Base-by-base conservation (phyloP, 2,797 vertebrate genomes). In the Natrix natrix region DNA sequence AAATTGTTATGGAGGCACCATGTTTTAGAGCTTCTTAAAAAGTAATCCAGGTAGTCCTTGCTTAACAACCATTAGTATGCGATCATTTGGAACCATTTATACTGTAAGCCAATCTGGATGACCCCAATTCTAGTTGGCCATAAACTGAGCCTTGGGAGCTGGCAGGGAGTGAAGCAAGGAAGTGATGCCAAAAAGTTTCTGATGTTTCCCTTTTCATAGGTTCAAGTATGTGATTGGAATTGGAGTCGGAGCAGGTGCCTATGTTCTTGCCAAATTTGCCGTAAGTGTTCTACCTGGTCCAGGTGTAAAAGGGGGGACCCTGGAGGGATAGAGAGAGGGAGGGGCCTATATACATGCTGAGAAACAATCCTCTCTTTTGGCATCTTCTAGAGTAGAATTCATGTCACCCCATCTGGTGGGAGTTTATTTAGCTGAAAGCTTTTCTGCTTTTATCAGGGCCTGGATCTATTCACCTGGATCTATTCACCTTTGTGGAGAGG, bases 201-300 rank as follows among this genome's bases (percentile, higher is more conserved):
- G 32, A 57, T 7, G 1, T 2, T 16, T 89, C 57, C 95, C 78
- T 37, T 1, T 91, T 90, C 93, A 28, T 93, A 99, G 99, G 95
- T 99, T 99, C 97, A 99, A 99, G 97, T 99, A 98, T 1, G 98
- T 99, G 96, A 98, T 99, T 0, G 99, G 99, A 92, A 99, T 99
- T 0, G 99, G 99, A 63, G 99, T 99, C 60, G 99, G 99, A 93
- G 99, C 99, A 3, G 99, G 99, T 93, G 98, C 99, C 90, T 99
- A 99, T 0, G 97, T 99, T 94, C 97, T 99, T 95, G 99, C 99
- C 97, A 99, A 99, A 96, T 99, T 99, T 93, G 98, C 99, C 63
- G 99, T 99, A 96, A 99, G 99, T 98, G 3, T 8, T 74, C 10
- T 52, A 5, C 20, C 5, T 37, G 20, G 32, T 14, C 43, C 1